phyloP scores from a whole-genome alignment of 2,797 vertebrate species.

The Nannoperca obscura region DNA sequence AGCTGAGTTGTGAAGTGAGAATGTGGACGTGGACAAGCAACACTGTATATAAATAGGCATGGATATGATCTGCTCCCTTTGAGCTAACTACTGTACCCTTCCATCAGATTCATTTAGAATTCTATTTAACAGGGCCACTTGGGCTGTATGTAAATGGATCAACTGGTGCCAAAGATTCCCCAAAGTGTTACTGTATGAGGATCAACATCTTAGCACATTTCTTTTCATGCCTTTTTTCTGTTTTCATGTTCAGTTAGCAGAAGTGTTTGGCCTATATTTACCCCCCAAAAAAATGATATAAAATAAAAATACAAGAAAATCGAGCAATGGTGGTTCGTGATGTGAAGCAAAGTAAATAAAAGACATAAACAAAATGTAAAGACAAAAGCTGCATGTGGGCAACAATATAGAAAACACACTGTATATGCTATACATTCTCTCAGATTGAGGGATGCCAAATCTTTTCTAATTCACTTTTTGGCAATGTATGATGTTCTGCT shows the following conservation, averaged over 20 bases:
- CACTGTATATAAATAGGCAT: conserved; percentile 29
- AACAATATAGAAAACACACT: conserved; percentile 1
- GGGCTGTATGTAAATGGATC: conserved; percentile 54
- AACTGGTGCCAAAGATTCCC: conserved; percentile 53
- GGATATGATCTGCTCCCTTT: conserved; percentile 21
- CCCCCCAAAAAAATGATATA: neutral
- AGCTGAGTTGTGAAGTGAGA: conserved; percentile 32
- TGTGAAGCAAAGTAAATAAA: neutral
- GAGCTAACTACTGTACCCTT: conserved; percentile 30
- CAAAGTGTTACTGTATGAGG: conserved; percentile 30
- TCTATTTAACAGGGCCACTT: conserved; percentile 34
- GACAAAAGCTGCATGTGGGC: neutral
- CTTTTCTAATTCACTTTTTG: neutral
- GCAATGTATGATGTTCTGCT: neutral
- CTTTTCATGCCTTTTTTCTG: conserved; percentile 7
- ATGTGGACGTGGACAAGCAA: conserved; percentile 32
- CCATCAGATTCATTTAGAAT: conserved; percentile 43
- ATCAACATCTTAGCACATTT: conserved; percentile 16
- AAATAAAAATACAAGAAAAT: conserved; percentile 9
- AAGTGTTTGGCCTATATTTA: neutral
- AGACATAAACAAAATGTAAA: conserved; percentile 2
- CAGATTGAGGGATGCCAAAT: neutral
- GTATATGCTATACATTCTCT: neutral
- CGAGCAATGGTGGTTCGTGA: neutral
- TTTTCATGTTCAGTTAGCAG: conserved; percentile 3